Conservation (phyloP, 2,888 invertebrate genomes). For the Cosmopolites sordidus region DNA sequence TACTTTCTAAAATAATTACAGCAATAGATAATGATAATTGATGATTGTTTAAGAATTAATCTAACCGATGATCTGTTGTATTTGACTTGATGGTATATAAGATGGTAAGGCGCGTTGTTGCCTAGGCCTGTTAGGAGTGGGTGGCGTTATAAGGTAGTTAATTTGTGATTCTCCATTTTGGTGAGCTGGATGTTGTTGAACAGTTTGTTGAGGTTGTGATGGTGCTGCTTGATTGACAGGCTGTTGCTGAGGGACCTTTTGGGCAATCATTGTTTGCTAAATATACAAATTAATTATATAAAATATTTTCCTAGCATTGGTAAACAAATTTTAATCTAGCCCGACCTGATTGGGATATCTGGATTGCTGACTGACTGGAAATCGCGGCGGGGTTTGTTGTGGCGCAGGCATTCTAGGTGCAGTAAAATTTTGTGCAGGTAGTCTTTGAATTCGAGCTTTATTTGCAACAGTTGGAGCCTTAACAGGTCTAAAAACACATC, state of each 20-base stretch:
- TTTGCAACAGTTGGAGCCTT: background rate
- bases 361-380: slow-evolving; percentile 12
- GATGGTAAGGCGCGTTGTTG: slow-evolving; percentile 38
- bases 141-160: slow-evolving; percentile 39
- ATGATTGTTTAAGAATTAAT: too few species aligned
- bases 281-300: too few species aligned
- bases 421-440: slow-evolving; percentile 3
- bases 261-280: slow-evolving; percentile 30
- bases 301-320: too few species aligned
- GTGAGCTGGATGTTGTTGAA: slow-evolving; percentile 1
- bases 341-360: slow-evolving; percentile 15
- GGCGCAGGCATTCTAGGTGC: background rate
- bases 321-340: background rate
- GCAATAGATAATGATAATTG: too few species aligned
- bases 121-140: slow-evolving; percentile 32
- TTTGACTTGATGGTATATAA: slow-evolving; percentile 42
- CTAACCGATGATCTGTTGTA: slow-evolving; percentile 44
- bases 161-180: slow-evolving; percentile 30
- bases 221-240: slow-evolving; percentile 1
- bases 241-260: slow-evolving; percentile 21
- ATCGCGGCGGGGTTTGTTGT: background rate
- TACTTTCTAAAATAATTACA: slow-evolving; percentile 37
- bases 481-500: background rate
- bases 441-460: slow-evolving; percentile 3
- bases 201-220: slow-evolving; percentile 20